Conservation (phyloP, 2,888 invertebrate genomes). For the Saturnia pavonia region DNA sequence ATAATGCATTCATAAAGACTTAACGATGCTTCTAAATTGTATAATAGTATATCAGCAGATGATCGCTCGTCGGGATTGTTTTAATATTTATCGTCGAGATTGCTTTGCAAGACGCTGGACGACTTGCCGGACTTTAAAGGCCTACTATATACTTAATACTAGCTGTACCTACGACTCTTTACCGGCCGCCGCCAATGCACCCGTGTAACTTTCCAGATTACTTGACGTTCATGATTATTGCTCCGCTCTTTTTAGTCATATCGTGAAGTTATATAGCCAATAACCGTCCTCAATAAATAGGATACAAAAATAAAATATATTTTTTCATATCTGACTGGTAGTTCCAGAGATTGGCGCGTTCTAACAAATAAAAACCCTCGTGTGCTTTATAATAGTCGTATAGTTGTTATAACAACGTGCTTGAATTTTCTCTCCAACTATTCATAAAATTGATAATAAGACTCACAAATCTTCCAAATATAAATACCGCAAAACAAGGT, state of each 20-base stretch:
- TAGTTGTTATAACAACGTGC: background rate
- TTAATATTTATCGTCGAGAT: background rate
- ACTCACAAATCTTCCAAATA: background rate
- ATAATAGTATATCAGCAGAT: background rate
- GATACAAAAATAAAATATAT: too few species aligned
- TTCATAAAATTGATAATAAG: background rate
- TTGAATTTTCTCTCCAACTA: background rate
- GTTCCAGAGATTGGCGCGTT: too few species aligned
- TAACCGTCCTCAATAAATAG: too few species aligned
- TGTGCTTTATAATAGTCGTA: too few species aligned
- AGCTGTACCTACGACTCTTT: too few species aligned
- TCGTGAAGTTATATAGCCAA: too few species aligned
- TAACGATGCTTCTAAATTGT: background rate
- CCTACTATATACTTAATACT: background rate
- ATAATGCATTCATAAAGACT: background rate
- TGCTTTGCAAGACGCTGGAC: background rate
- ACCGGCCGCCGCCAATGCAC: too few species aligned
- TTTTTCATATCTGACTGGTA: too few species aligned
- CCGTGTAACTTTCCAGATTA: too few species aligned
- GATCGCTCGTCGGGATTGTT: background rate
- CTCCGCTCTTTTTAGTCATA: too few species aligned
- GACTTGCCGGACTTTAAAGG: background rate
- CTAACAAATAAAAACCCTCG: too few species aligned
- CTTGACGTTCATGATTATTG: too few species aligned
- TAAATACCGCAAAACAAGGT: background rate